These are phyloP conservation scores for Physocephala rufipes DNA, from an alignment of 2,888 invertebrate species.

Conservation along the genomic window DNA sequence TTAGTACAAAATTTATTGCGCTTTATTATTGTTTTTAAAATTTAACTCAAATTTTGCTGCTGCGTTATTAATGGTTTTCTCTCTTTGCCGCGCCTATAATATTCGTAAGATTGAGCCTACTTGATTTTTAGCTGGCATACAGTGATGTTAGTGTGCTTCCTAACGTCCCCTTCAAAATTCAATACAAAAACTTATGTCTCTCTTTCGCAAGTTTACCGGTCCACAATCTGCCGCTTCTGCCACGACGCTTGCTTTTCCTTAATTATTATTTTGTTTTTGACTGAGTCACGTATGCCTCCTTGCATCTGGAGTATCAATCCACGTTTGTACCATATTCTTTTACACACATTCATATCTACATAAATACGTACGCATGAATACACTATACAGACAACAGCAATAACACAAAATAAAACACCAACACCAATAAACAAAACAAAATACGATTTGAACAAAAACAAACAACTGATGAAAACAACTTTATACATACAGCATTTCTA, in stretches of 20 bases:
- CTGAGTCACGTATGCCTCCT: not conserved
- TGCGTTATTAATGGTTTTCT: conserved; percentile 28
- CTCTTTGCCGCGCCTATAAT: not conserved
- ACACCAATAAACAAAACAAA: not conserved
- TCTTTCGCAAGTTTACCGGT: not conserved
- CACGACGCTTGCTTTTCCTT: not conserved
- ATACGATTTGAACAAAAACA: not conserved
- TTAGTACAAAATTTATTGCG: conserved; percentile 22
- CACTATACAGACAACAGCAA: not conserved
- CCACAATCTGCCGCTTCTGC: not conserved
- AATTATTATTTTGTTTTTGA: conserved; percentile 10
- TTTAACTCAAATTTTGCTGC: not conserved
- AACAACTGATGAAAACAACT: not conserved
- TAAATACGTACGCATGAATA: not conserved
- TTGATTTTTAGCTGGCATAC: conserved; percentile 5
- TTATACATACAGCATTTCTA: not conserved
- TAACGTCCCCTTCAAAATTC: not conserved
- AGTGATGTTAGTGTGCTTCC: no score
- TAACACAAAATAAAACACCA: not conserved
- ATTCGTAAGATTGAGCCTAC: not conserved
- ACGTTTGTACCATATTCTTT: no score
- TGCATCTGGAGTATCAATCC: no score
- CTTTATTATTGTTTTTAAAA: conserved; percentile 40
- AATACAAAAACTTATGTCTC: not conserved
- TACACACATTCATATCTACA: no score